Evolutionary conservation across 2,113 vertebrate genomes (phyloP), one percentile per base, ranked within the genome.

Genomic region (Numenius arquata): DNA sequence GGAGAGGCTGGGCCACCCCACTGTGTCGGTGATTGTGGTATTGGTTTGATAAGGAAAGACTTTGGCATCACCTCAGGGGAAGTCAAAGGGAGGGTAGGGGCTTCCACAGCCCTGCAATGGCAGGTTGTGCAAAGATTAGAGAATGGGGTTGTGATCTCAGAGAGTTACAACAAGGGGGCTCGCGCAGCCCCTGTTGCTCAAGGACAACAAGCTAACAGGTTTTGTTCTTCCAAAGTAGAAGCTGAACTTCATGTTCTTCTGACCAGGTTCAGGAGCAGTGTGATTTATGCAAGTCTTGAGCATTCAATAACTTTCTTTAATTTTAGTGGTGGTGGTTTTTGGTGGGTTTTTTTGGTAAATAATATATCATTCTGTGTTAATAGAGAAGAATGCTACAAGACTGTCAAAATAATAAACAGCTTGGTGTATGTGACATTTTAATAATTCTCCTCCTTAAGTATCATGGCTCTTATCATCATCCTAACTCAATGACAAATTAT

Each of bases 1-100:
- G 41, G 22, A 86, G 61, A 56, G 22, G 5, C 16, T 55, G 72
- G 68, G 63, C 38, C 36, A 50, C 30, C 1, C 4, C 27, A 38
- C 47, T 30, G 15, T 0, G 0, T 20, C 2, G 2, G 27, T 12
- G 4, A 34, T 36, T 15, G 36, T 2, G 2, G 23, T 1, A 0
- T 36, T 43, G 50, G 19, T 77, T 30, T 7, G 22, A 88, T 11
- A 5, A 87, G 40, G 56, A 80, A 48, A 67, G 56, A 36, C 47
- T 74, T 77, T 48, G 21, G 23, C 34, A 74, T 79, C 48, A 43
- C 4, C 9, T 20, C 18, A 14, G 26, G 43, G 16, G 26, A 96
- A 95, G 78, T 4, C 47, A 70, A 88, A 73, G 59, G 41, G 15
- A 88, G 52, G 22, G 19, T 2, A 82, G 21, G 10, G 52, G 5